Base-by-base conservation (phyloP, 2,113 vertebrate species). In the Eonycteris spelaea region DNA sequence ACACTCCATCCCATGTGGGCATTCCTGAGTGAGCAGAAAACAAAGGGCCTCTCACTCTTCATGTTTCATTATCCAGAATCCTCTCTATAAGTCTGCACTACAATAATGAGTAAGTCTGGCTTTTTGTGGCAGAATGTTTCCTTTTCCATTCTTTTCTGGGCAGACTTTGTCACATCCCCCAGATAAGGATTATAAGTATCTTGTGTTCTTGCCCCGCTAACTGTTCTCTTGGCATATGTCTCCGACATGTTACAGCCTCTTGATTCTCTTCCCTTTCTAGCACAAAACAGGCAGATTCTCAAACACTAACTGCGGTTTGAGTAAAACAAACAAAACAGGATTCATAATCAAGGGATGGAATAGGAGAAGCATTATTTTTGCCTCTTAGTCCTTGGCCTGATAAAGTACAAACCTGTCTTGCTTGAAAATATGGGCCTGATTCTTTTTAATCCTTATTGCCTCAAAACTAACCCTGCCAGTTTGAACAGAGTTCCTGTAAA, bases 11-110 rank as follows among this genome's bases (percentile, higher is more conserved):
- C 48, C 0, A 1, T 68, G 0, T 2, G 38, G 73, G 21, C 61
- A 61, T 94, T 90, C 79, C 83, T 33, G 84, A 57, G 94, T 5
- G 38, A 86, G 40, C 16, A 13, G 93, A 40, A 85, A 61, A 91
- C 94, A 95, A 79, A 91, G 68, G 3, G 6, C 74, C 77, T 63
- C 86, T 74, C 68, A 33, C 45, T 51, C 51, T 65, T 78, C 53
- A 0, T 61, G 0, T 48, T 70, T 70, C 55, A 5, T 75, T 45
- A 38, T 67, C 94, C 48, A 7, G 2, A 51, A 61, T 59, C 73
- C 7, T 71, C 51, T 15, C 70, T 5, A 1, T 7, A 5, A 12
- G 28, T 65, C 70, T 77, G 2, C 4, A 43, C 35, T 26, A 0
- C 55, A 8, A 26, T 67, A 33, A 38, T 43, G 18, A 94, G 91